Evolutionary conservation across 1,140 invertebrate species (phyloP), one percentile per base, ranked within the genome.

Genomic region (Copidosoma floridanum): DNA sequence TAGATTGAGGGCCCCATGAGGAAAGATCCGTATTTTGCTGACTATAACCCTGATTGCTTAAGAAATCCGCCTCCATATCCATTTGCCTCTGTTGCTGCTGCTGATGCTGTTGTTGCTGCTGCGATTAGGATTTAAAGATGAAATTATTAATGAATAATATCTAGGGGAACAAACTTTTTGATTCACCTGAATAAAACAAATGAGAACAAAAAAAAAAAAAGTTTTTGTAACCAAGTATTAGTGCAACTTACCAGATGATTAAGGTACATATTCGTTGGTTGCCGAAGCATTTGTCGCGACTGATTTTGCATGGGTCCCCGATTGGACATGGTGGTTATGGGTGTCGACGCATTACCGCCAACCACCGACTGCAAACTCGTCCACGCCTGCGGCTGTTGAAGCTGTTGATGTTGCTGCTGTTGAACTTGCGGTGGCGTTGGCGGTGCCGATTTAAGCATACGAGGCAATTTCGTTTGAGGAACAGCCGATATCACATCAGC

Each of bases 401-500:
- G 76, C 29, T 68, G 67, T 6, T 71, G 61, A 0, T 68, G 65
- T 53, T 86, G 85, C 53, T 86, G 85, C 29, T 83, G 79, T 8
- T 86, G 76, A 2, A 83, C 78, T 8, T 85, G 77, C 46, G 82
- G 81, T 21, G 81, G 79, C 27, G 53, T 79, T 64, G 50, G 74
- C 70, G 69, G 69, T 35, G 74, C 74, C 57, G 69, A 64, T 40
- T 84, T 74, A 18, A 46, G 11, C 20, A 7, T 21, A n/a, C 81
- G 74, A 11, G 81, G 79, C 68, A 86, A 73, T 63, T 83, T 85
- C 54, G 87, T 85, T 68, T 87, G 85, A 44, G 86, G 85, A 23
- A 83, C 87, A 44, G 84, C 86, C 41, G 79, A 86, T 80, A 85
- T 86, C 75, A 84, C 83, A 80, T 82, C 86, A 20, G 83, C 81